Base-by-base conservation (phyloP, 2,888 invertebrate species). In the Meliscaeva auricollis region DNA sequence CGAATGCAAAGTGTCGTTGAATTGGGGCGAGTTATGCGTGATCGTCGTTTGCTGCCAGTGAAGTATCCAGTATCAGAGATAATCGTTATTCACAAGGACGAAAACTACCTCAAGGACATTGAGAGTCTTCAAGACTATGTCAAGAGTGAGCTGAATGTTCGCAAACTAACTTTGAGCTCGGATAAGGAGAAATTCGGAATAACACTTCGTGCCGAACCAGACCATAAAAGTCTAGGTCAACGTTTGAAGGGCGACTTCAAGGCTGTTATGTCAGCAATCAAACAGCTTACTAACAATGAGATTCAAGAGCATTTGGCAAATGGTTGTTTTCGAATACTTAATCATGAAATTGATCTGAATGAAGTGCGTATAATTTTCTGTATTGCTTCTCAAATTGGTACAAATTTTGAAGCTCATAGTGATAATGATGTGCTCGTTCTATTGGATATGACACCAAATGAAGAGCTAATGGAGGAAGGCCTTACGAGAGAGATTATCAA, bases 61-160 rank as follows among this genome's bases (percentile, higher is more conserved):
- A 99, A 99, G 93, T 99, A 99, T 93, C 99, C 99, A 0, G 93
- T 99, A 83, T 97, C 97, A 17, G 98, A 99, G 93, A 95, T 99
- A 88, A 96, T 99, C n/a, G 96, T 99, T 6, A 97, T 99, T 88
- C 97, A 98, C 91, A 96, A 97, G 88, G 96, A 98, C 89, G 92
- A 93, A 15, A 93, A 94, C 46, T 96, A 96, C 88, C 93, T 99
- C 77, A 93, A 95, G 3, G 97, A 98, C 89, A 94, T 99, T 0
- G 92, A 94, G 77, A 95, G 95, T 1, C 93, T 99, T 54, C 94
- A 98, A 89, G 94, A 94, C 20, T 99, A 99, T 91, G 96, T 99
- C 74, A 91, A 97, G 11, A 97, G 97, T 91, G 99, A 99, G 93
- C 93, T 99, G 89, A 99, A 99, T 92, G 96, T 99, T 0, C 95